Percentiles rank a stretch among this genome's conserved stretches.
Conservation (phyloP, 2,113 vertebrate species). For the Erythrolamprus reginae region DNA sequence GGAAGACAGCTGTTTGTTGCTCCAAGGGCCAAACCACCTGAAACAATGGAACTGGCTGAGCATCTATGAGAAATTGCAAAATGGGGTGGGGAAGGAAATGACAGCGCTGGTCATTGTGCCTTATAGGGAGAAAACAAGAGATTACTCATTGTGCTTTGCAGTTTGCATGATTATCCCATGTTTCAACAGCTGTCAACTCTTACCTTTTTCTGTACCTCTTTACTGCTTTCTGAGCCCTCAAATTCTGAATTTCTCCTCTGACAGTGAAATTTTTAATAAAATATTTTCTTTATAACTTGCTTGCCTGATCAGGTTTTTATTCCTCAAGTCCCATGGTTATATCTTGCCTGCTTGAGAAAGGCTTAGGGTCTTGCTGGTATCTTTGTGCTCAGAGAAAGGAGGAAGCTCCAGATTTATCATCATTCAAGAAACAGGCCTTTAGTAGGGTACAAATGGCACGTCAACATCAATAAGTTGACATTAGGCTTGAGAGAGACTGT, state of each 20-base stretch:
- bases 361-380: not conserved
- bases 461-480: not conserved
- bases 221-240: constrained; percentile 11
- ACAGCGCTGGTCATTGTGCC: not conserved
- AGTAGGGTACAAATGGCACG: not conserved
- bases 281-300: constrained; percentile 53
- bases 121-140: not conserved
- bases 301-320: constrained; percentile 28
- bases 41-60: not conserved
- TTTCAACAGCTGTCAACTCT: not conserved
- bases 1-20: not conserved
- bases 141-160: not conserved
- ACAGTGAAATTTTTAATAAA: constrained; percentile 49
- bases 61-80: not conserved
- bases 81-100: not conserved
- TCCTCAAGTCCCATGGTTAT: not conserved
- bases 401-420: not conserved
- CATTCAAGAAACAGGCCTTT: not conserved
- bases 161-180: constrained; percentile 3
- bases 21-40: not conserved
- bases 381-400: not conserved
- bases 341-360: not conserved
- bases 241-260: constrained; percentile 26
- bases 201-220: constrained; percentile 14
- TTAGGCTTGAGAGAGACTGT: not conserved